Base-by-base conservation (phyloP, 2,797 vertebrate genomes). In the Fundulus diaphanus region DNA sequence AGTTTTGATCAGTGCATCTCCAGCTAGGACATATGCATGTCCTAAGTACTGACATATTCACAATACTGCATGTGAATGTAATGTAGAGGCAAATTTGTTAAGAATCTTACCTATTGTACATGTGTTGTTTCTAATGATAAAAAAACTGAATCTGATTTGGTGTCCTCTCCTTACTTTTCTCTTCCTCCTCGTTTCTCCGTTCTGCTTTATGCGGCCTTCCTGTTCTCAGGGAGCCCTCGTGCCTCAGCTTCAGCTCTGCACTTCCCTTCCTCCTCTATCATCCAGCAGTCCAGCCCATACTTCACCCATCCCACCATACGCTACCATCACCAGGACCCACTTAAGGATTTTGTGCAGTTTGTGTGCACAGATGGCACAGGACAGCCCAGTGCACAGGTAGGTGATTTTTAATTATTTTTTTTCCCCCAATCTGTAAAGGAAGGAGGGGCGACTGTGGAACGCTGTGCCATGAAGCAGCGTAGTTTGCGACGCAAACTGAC, bases 261-360 rank as follows among this genome's bases (percentile, higher is more conserved):
- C 93, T 98, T 99, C 91, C 97, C 97, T 74, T 97, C 97, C 81
- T 96, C 97, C 67, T 98, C 97, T 91, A 98, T 98, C 93, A 98
- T 98, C 92, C 97, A 98, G 95, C 97, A 98, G 93, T 97, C 97
- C 89, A 96, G 97, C 93, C 97, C 97, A 11, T 99, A 98, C 93
- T 98, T 98, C 94, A 96, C 97, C 78, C 97, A 98, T 94, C 97
- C 97, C 77, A 97, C 97, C 94, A 98, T 99, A 95, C 97, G 97
- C 90, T 99, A 98, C 95, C 97, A 98, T 93, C 97, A 98, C 81
- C 97, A 98, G 96, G 97, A 98, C 94, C 97, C 97, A 9, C 97
- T 99, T 92, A 98, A 99, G 96, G 97, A 99, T 94, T 98, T 99
- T 79, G 97, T 98, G 90, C 97, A 98, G 96, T 98, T 99, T 80